phyloP scores from a whole-genome alignment of 2,888 invertebrate species.

The Aradus depressus region DNA sequence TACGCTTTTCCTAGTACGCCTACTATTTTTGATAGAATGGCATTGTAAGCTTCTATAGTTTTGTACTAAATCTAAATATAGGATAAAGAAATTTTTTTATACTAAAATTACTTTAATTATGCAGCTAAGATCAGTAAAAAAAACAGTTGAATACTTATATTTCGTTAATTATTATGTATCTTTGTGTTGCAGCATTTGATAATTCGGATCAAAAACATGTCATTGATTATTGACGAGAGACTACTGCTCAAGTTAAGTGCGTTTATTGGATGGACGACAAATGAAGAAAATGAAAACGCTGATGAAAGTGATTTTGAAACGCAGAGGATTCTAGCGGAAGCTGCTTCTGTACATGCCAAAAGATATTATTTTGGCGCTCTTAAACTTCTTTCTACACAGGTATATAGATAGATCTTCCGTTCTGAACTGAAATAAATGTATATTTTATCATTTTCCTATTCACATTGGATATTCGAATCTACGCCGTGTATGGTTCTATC shows the following conservation, averaged over 20 bases:
- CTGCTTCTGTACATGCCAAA: conserved; percentile 66
- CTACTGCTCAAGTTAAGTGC: conserved; percentile 57
- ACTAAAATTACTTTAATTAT: conserved; percentile 7
- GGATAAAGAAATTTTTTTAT: neutral
- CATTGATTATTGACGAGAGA: conserved; percentile 78
- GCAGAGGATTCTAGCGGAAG: conserved; percentile 65
- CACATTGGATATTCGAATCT: no score
- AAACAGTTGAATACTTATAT: no score
- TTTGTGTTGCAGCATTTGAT: conserved; percentile 52
- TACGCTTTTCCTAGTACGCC: no score
- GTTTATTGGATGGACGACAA: conserved; percentile 38
- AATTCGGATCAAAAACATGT: conserved; percentile 68
- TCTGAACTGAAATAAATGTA: no score
- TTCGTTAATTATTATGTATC: neutral
- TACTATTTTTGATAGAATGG: no score
- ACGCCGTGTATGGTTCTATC: no score
- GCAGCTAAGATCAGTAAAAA: neutral
- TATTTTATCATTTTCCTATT: no score
- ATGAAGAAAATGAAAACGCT: conserved; percentile 45
- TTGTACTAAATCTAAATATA: neutral
- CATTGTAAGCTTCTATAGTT: neutral
- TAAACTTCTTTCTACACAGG: conserved; percentile 65
- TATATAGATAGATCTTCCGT: conserved; percentile 36
- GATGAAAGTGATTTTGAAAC: conserved; percentile 73
- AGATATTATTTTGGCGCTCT: conserved; percentile 79